Base-by-base conservation (phyloP, 2,888 invertebrate genomes). In the Chaitophorus viminalis region DNA sequence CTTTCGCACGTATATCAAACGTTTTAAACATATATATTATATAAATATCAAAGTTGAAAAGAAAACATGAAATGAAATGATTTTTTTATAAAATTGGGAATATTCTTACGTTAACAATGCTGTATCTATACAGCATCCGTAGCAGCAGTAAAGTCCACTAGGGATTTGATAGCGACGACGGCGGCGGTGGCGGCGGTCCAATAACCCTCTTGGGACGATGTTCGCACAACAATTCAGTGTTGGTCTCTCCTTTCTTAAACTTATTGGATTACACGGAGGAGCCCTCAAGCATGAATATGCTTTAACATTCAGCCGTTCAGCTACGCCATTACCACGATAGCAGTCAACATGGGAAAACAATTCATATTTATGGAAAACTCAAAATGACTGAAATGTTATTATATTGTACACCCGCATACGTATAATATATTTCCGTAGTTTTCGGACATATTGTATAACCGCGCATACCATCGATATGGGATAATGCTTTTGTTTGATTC, bases 121-220 rank as follows among this genome's bases (percentile, higher is more conserved):
- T 25, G 29, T 29, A 65, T 79, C n/a, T 65, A n/a, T n/a, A 9
- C n/a, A 39, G 36, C 65, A 29, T 79, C 0, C 65, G 21, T 0
- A 25, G 25, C 36, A 79, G 36, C 36, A 29, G 36, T 36, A 79
- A 39, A 79, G 17, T 65, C 8, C 65, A 0, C 79, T 29, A 18
- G 36, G 65, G 65, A 79, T 65, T 79, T 29, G 79, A 65, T 65
- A 46, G 11, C 36, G 60, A 36, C n/a, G n/a, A n/a, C n/a, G n/a
- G n/a, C n/a, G n/a, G n/a, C 54, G 6, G 29, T 8, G 79, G 79
- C 54, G 6, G 29, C 17, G 79, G 79, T 65, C 39, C 79, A 79
- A 79, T 39, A 79, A 79, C 79, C 65, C 79, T 79, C 36, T 39
- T 5, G 79, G 79, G 79, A 79, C 8, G n/a, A 36, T 8, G 33